phyloP scores from a whole-genome alignment of 1,140 invertebrate species.

The Pinna nobilis region DNA sequence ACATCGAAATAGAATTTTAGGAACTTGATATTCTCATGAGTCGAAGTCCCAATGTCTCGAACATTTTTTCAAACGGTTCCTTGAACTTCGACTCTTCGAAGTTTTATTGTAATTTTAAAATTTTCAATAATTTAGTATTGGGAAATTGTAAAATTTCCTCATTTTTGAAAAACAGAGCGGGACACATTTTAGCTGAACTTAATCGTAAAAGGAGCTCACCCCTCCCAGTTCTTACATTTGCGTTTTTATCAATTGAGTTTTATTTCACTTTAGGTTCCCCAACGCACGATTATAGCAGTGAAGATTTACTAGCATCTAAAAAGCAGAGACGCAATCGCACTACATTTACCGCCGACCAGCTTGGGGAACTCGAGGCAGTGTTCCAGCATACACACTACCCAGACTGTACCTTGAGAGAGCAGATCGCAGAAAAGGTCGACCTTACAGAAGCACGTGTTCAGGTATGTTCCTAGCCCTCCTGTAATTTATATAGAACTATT shows the following conservation, averaged over 20 bases:
- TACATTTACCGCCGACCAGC: constrained; percentile 94
- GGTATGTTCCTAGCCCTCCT: constrained; percentile 78
- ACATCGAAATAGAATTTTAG: too few species aligned
- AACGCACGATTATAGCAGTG: constrained; percentile 36
- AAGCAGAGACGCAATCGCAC: constrained; percentile 87
- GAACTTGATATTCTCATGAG: too few species aligned
- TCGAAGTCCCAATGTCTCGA: too few species aligned
- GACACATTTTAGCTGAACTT: too few species aligned
- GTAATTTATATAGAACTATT: not conserved
- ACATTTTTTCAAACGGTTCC: too few species aligned
- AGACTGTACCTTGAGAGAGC: constrained; percentile 93
- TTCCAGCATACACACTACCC: constrained; percentile 97
- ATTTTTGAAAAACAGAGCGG: not conserved
- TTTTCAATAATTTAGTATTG: not conserved
- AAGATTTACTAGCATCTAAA: constrained; percentile 50
- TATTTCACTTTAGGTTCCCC: not conserved
- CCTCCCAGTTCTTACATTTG: too few species aligned
- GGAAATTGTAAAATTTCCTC: not conserved
- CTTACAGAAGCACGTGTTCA: constrained; percentile 95
- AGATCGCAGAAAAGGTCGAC: constrained; percentile 92
- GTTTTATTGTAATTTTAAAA: not conserved
- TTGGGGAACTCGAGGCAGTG: constrained; percentile 95
- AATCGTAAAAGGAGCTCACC: too few species aligned
- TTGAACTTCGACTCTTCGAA: too few species aligned
- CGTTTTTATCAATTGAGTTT: not conserved